Evolutionary conservation across 2,113 vertebrate genomes (phyloP), one percentile per base, ranked within the genome.

Genomic region (Pseudorasbora parva): DNA sequence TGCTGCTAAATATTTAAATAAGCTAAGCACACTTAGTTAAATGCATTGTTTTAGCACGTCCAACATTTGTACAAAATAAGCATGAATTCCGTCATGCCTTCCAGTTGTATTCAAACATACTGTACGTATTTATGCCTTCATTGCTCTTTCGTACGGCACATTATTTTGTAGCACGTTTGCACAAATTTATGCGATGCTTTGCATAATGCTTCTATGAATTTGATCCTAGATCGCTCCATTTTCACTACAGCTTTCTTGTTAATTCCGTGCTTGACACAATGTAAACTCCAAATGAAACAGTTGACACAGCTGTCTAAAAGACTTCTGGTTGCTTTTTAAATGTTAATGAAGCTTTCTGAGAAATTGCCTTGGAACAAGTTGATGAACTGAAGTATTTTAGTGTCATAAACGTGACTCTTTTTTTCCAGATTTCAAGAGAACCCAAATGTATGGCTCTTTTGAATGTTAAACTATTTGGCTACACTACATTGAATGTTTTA

Each of bases 381-480:
- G 49, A 68, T 75, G 77, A 51, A 62, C 83, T 33, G 4, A 69
- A n/a, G 27, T 25, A 66, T 64, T 51, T 81, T 74, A 51, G 45
- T 27, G 14, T 77, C 19, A 45, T 17, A 59, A 83, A 82, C 33
- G 5, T 60, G 1, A 56, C 7, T 3, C 69, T 68, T 83, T 30
- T 73, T 37, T 37, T 37, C 45, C 54, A 30, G 57, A 68, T 57
- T 43, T 64, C 86, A 88, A 87, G 89, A 72, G 43, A 72, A 25
- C 43, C 14, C 7, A 25, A 27, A 91, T 90, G 90, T 90, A 90
- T 90, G 88, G 89, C 86, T 89, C 89, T 86, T 90, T 88, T 91
- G 91, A 93, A 93, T 92, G 90, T 92, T 87, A 7, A 88, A 60
- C 87, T 69, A 78, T 88, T 88, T 82, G 85, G 88, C 87, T 90